phyloP scores from a whole-genome alignment of 2,113 vertebrate species.

The Narcine bancroftii region DNA sequence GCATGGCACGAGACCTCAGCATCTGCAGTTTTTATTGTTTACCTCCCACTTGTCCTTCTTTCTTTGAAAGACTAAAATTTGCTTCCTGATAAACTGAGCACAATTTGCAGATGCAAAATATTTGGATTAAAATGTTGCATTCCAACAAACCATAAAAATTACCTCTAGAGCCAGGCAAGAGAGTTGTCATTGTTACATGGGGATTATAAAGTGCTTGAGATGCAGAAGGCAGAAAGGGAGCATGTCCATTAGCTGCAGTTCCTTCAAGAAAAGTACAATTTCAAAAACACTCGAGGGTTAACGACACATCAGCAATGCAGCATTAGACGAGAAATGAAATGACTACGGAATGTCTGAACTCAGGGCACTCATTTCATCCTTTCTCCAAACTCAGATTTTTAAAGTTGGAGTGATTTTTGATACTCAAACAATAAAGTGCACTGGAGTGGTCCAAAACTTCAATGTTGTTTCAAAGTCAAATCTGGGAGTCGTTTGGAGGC shows the following conservation, averaged over 20 bases:
- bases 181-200: neutral
- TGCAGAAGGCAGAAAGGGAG: neutral
- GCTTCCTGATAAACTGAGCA: too few relatives aligned
- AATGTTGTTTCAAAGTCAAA: too few relatives aligned
- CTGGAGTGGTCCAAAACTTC: too few relatives aligned
- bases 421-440: too few relatives aligned
- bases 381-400: too few relatives aligned
- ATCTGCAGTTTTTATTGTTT: too few relatives aligned
- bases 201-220: neutral
- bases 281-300: neutral
- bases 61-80: too few relatives aligned
- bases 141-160: neutral
- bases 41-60: too few relatives aligned
- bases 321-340: neutral
- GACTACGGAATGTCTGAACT: neutral
- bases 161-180: constrained; percentile 6
- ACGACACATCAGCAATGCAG: neutral
- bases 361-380: too few relatives aligned
- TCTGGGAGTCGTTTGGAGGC: too few relatives aligned
- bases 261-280: neutral
- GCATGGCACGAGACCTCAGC: too few relatives aligned
- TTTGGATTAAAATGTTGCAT: neutral
- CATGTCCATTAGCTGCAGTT: neutral
- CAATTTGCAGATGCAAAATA: neutral
- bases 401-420: too few relatives aligned